A percentile compares a stretch with the other conserved stretches of the same genome.
phyloP scores from a whole-genome alignment of 1,140 invertebrate species.

The Tribolium castaneum region DNA sequence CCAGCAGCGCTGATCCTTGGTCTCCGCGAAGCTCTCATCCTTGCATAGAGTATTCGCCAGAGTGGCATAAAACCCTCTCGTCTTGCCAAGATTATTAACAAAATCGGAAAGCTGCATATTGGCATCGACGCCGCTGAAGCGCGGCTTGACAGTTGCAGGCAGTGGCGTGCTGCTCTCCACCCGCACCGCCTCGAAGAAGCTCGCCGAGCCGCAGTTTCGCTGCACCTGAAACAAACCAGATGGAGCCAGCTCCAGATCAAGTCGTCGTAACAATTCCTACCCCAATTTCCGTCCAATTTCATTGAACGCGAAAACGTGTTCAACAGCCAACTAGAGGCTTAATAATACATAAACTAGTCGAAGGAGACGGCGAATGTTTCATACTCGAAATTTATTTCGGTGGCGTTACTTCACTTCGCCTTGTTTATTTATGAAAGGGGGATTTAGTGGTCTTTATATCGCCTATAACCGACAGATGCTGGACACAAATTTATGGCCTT shows the following conservation, averaged over 20 bases:
- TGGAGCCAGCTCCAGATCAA: no score
- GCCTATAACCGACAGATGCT: background rate
- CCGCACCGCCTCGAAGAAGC: conserved; percentile 16
- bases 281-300: conserved; percentile 1
- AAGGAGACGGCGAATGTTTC: background rate
- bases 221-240: conserved; percentile 65
- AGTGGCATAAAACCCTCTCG: conserved; percentile 77
- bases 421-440: background rate
- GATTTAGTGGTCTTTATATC: background rate
- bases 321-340: background rate
- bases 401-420: background rate
- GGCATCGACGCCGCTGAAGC: conserved; percentile 58
- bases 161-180: background rate
- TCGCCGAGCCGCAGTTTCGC: conserved; percentile 65
- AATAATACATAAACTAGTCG: conserved; percentile 1
- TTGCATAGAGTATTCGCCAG: conserved; percentile 77
- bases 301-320: background rate
- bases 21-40: conserved; percentile 70
- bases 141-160: conserved; percentile 33
- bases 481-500: background rate
- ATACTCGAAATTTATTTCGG: background rate
- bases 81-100: conserved; percentile 72
- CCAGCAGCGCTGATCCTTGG: conserved; percentile 75
- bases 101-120: conserved; percentile 73
- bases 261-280: background rate